A percentile compares a stretch with the other conserved stretches of the same genome.
These are phyloP conservation scores for Cyclopterus lumpus DNA, from an alignment of 2,797 vertebrate species.

Conservation along the genomic window DNA sequence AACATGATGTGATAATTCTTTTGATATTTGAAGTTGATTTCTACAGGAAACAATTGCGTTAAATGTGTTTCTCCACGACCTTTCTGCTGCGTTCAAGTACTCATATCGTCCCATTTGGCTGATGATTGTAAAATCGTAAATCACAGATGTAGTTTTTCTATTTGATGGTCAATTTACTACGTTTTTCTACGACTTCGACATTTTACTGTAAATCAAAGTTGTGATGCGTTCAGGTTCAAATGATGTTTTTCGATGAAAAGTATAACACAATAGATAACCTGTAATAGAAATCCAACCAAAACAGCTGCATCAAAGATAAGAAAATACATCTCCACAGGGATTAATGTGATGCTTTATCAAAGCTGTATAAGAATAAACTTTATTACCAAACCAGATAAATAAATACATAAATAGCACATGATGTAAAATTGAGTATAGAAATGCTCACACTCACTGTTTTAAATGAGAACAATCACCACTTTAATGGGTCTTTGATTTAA, in stretches of 20 bases:
- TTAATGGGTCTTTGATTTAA: constrained; percentile 29
- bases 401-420: constrained; percentile 9
- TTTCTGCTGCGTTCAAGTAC: constrained; percentile 7
- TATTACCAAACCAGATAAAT: constrained; percentile 3
- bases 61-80: not conserved
- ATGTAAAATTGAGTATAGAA: constrained; percentile 17
- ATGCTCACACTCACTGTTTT: constrained; percentile 21
- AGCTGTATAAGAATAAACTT: not conserved
- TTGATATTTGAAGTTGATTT: too few species aligned
- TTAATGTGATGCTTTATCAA: constrained; percentile 7
- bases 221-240: not conserved
- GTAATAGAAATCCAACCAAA: constrained; percentile 5
- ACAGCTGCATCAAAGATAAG: constrained; percentile 10
- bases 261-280: not conserved
- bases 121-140: not conserved
- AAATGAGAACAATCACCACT: constrained; percentile 25
- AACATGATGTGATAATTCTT: too few species aligned
- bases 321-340: constrained; percentile 12
- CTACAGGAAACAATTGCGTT: too few species aligned
- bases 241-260: not conserved
- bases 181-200: not conserved
- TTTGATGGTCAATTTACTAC: not conserved
- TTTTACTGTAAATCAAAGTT: not conserved
- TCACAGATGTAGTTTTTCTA: not conserved
- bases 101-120: accelerated